phyloP scores from a whole-genome alignment of 1,140 invertebrate genomes.

The Drosophila nigromelanica region DNA sequence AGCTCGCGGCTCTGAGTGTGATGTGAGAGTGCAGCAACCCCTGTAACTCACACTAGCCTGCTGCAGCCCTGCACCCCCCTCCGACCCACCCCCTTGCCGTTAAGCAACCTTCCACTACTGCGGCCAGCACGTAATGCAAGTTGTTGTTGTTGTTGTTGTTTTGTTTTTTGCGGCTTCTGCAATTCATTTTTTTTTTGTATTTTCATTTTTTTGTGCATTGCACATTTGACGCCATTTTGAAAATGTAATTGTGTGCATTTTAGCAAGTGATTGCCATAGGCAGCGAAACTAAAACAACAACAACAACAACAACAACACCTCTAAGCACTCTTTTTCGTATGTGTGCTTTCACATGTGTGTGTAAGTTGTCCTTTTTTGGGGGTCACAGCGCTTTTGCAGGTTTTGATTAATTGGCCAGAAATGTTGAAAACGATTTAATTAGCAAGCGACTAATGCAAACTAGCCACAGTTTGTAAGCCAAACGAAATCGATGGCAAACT shows the following conservation, averaged over 20 bases:
- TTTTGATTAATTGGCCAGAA: too few species aligned
- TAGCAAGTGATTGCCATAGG: slow-evolving; percentile 50
- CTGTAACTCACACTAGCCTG: slow-evolving; percentile 24
- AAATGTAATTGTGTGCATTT: slow-evolving; percentile 66
- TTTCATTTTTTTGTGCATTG: slow-evolving; percentile 34
- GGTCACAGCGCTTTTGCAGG: too few species aligned
- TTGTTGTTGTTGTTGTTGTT: slow-evolving; percentile 39
- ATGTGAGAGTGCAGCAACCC: slow-evolving; percentile 38
- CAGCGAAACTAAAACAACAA: slow-evolving; percentile 18
- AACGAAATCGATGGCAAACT: background rate
- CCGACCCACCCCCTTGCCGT: background rate
- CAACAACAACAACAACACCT: background rate
- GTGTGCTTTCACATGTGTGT: background rate
- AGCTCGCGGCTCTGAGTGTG: slow-evolving; percentile 29
- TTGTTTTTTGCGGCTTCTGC: slow-evolving; percentile 48
- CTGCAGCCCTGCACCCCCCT: background rate
- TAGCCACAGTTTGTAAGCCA: background rate
- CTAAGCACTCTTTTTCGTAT: background rate
- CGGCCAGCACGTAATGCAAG: slow-evolving; percentile 44
- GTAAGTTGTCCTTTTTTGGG: too few species aligned
- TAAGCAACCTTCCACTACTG: background rate
- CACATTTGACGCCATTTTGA: slow-evolving; percentile 76
- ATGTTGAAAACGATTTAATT: too few species aligned
- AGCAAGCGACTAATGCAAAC: too few species aligned
- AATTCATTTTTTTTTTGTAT: slow-evolving; percentile 10